Conservation (phyloP, 23 tunicate species). For the Styela clava region DNA sequence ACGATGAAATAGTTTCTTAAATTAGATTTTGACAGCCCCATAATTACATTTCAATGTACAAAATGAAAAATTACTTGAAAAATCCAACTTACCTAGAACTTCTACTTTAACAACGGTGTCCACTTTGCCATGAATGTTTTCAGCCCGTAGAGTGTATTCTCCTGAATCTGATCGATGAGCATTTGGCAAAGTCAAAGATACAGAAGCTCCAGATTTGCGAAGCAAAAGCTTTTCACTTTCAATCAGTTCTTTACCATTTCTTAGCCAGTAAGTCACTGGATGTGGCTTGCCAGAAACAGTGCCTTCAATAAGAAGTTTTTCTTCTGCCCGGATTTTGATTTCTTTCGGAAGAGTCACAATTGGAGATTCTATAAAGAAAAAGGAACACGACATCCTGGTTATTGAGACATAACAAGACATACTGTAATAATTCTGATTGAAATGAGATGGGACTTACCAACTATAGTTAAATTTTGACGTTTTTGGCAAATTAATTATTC, state of each 20-base stretch:
- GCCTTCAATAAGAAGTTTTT: constrained; percentile 69
- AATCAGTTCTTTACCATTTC: constrained; percentile 49
- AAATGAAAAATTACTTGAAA: too few species aligned
- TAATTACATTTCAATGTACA: too few species aligned
- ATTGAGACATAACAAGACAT: too few species aligned
- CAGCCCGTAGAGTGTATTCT: constrained; percentile 46
- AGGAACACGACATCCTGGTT: too few species aligned
- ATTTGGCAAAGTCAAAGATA: constrained; percentile 43
- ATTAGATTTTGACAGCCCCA: too few species aligned
- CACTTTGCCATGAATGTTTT: constrained; percentile 64
- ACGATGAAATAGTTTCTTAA: too few species aligned
- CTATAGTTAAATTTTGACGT: too few species aligned
- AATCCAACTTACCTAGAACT: constrained; percentile 78
- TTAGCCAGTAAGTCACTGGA: constrained; percentile 54
- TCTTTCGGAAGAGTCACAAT: constrained; percentile 21
- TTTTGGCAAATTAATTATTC: too few species aligned
- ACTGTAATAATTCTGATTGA: too few species aligned
- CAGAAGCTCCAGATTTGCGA: constrained; percentile 45
- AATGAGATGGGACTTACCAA: too few species aligned
- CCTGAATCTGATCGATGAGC: constrained; percentile 75
- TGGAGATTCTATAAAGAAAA: constrained; percentile 23
- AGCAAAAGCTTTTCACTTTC: constrained; percentile 54
- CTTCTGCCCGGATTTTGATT: constrained; percentile 42
- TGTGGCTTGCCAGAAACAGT: constrained; percentile 45
- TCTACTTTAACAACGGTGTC: constrained; percentile 58